A percentile compares a stretch with the other conserved stretches of the same genome.
These are phyloP conservation scores for Drepanosiphum platanoidis DNA, from an alignment of 2,888 invertebrate genomes.

Conservation along the genomic window DNA sequence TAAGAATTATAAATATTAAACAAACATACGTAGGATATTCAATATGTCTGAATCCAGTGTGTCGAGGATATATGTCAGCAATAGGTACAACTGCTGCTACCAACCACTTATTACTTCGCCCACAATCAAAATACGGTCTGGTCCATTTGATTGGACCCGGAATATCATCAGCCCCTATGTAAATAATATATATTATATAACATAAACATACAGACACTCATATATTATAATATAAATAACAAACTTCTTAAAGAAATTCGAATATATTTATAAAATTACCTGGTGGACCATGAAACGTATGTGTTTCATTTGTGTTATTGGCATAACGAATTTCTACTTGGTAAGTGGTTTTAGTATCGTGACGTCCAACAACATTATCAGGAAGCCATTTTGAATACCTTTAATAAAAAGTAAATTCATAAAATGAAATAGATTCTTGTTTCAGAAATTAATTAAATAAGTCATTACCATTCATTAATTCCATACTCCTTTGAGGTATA, in stretches of 20 bases:
- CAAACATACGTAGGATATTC: conserved; percentile 87
- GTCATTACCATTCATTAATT: conserved; percentile 86
- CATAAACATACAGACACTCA: not conserved
- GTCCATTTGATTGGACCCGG: conserved; percentile 95
- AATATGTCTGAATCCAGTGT: conserved; percentile 90
- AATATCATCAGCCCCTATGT: conserved; percentile 80
- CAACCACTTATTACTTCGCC: conserved; percentile 93
- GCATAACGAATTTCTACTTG: conserved; percentile 93
- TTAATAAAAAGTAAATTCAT: conserved; percentile 60
- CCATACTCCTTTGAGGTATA: conserved; percentile 91
- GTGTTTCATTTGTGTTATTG: conserved; percentile 95
- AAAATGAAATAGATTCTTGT: conserved; percentile 17
- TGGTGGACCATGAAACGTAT: conserved; percentile 92
- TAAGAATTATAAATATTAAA: not conserved
- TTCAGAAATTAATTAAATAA: conserved; percentile 35
- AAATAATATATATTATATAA: not conserved
- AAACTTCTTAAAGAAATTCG: conserved; percentile 61
- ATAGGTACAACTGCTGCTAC: conserved; percentile 94
- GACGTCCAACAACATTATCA: conserved; percentile 79
- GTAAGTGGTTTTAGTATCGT: conserved; percentile 92
- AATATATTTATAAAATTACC: conserved; percentile 67
- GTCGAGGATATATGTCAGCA: conserved; percentile 93
- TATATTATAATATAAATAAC: not conserved
- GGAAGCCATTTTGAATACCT: conserved; percentile 89
- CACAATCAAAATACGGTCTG: conserved; percentile 95